Percentiles rank a stretch among this genome's conserved stretches.
These are phyloP conservation scores for Columba janthina DNA, from an alignment of 2,113 vertebrate genomes.

Conservation along the genomic window DNA sequence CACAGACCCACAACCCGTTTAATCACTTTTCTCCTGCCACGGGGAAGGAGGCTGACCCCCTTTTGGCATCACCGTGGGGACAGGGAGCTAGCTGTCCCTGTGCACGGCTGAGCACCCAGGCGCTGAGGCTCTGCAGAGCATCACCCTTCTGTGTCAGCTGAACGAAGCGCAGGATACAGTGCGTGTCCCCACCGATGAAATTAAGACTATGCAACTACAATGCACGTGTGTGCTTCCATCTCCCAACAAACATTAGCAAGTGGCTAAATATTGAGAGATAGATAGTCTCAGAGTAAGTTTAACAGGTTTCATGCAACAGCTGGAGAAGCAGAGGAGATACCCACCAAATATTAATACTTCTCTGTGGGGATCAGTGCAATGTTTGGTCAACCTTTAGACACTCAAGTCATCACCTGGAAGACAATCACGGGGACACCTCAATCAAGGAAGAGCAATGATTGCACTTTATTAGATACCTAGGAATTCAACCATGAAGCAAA, in stretches of 20 bases:
- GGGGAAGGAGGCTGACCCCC: no score
- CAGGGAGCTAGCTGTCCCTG: neutral
- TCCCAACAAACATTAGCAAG: neutral
- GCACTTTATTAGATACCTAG: neutral
- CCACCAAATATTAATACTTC: neutral
- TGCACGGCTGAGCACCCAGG: neutral
- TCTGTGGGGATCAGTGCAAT: neutral
- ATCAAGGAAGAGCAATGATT: neutral
- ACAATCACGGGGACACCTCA: neutral
- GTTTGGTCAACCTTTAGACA: neutral
- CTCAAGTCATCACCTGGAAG: neutral
- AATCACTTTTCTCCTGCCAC: neutral
- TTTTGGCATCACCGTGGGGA: neutral
- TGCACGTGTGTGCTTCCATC: accelerated
- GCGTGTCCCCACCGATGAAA: accelerated
- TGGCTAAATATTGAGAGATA: neutral
- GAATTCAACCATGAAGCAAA: slow-evolving; percentile 8
- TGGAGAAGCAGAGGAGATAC: neutral
- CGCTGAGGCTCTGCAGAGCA: neutral
- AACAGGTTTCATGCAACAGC: neutral
- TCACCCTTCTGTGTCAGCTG: neutral
- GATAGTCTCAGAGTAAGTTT: neutral
- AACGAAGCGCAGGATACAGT: neutral
- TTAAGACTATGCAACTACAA: neutral
- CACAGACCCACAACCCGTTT: neutral